phyloP scores from a whole-genome alignment of 1,140 invertebrate species.

The Heterodera carotae region DNA sequence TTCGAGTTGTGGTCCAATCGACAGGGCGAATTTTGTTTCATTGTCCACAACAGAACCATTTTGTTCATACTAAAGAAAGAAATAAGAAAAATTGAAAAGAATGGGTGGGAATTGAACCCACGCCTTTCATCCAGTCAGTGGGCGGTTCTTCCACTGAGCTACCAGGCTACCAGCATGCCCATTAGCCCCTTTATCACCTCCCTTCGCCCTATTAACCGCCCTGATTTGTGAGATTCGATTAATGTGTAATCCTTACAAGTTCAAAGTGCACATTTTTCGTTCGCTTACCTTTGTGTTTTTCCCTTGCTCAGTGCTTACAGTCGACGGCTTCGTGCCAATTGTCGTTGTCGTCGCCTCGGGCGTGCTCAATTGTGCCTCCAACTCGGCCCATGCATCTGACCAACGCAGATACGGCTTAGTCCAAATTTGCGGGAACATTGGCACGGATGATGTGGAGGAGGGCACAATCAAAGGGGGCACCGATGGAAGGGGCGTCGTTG shows the following conservation, averaged over 20 bases:
- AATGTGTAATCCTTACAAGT: too few relatives aligned
- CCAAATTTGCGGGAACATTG: constrained; percentile 18
- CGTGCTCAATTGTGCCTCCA: constrained; percentile 13
- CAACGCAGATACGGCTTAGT: background rate
- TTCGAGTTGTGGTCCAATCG: too few relatives aligned
- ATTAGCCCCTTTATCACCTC: too few relatives aligned
- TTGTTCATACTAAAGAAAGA: too few relatives aligned
- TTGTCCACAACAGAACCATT: background rate
- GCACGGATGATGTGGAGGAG: background rate
- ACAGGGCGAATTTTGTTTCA: background rate
- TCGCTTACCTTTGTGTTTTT: background rate
- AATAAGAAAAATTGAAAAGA: too few relatives aligned
- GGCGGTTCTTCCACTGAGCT: too few relatives aligned
- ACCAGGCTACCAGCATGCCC: too few relatives aligned
- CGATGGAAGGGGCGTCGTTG: background rate
- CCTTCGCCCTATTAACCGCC: too few relatives aligned
- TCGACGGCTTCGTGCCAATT: background rate
- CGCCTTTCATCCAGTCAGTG: too few relatives aligned
- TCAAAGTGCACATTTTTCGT: too few relatives aligned
- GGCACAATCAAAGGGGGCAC: background rate
- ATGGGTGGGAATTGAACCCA: too few relatives aligned
- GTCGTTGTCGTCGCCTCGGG: background rate
- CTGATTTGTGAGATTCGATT: too few relatives aligned
- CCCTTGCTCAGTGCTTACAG: background rate
- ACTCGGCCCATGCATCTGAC: background rate